phyloP scores from a whole-genome alignment of 1,140 invertebrate genomes.

The Nephila pilipes region DNA sequence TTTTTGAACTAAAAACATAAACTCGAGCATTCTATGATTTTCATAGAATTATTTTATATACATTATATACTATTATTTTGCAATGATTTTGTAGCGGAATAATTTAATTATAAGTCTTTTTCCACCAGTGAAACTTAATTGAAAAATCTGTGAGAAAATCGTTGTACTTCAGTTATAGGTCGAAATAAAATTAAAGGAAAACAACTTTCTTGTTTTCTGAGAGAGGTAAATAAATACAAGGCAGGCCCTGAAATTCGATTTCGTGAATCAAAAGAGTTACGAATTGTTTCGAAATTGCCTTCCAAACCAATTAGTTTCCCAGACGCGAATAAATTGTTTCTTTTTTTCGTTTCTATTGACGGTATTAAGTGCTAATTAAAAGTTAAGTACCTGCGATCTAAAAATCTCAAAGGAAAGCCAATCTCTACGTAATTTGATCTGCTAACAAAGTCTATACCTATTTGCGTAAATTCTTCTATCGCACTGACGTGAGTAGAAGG shows the following conservation, averaged over 20 bases:
- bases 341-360: constrained; percentile 15
- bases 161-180: neutral
- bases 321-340: constrained; percentile 48
- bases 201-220: constrained; percentile 34
- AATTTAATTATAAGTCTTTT: neutral
- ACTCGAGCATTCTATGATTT: neutral
- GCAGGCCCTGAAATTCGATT: constrained; percentile 37
- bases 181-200: constrained; percentile 35
- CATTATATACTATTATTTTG: neutral
- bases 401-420: constrained; percentile 37
- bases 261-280: constrained; percentile 59
- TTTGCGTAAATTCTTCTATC: constrained; percentile 40
- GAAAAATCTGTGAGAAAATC: constrained; percentile 16
- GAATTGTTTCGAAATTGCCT: constrained; percentile 64
- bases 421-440: constrained; percentile 58
- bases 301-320: constrained; percentile 62
- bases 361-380: constrained; percentile 64
- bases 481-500: neutral
- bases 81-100: neutral
- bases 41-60: neutral
- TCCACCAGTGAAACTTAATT: neutral
- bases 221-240: constrained; percentile 45
- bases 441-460: constrained; percentile 55
- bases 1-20: constrained; percentile 23
- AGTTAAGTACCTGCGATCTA: constrained; percentile 49